A percentile compares a stretch with the other conserved stretches of the same genome.
phyloP scores from a whole-genome alignment of 2,888 invertebrate genomes.

The Spicauda simplicius region DNA sequence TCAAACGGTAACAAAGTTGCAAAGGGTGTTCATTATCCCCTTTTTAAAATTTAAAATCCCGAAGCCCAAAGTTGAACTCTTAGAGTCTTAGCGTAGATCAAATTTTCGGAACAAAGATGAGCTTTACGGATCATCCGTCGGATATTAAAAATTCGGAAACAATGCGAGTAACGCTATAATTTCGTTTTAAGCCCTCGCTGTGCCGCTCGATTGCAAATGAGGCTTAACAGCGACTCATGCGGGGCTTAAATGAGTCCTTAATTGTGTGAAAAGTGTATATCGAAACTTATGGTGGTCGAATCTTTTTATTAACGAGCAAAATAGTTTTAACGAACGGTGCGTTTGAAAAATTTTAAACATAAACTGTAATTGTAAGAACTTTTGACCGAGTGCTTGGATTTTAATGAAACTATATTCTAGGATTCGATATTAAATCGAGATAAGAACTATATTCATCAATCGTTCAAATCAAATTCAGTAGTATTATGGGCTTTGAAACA shows the following conservation, averaged over 20 bases:
- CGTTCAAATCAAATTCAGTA: too few relatives aligned
- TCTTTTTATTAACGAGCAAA: background rate
- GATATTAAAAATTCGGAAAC: constrained; percentile 53
- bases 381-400: too few relatives aligned
- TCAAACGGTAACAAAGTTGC: constrained; percentile 2
- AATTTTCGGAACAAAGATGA: constrained; percentile 41
- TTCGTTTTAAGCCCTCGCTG: constrained; percentile 41
- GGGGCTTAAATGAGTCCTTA: constrained; percentile 17
- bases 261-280: background rate
- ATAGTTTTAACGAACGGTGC: too few relatives aligned
- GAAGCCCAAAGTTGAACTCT: constrained; percentile 22
- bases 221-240: constrained; percentile 13
- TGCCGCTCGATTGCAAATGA: constrained; percentile 25
- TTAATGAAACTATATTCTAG: too few relatives aligned
- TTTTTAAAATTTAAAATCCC: constrained; percentile 22
- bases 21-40: constrained; percentile 21
- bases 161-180: constrained; percentile 46
- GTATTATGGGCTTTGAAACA: too few relatives aligned
- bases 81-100: constrained; percentile 21
- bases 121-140: constrained; percentile 43
- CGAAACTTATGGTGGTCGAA: background rate
- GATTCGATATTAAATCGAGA: too few relatives aligned
- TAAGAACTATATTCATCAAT: too few relatives aligned
- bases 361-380: too few relatives aligned
- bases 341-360: too few relatives aligned